phyloP scores from a whole-genome alignment of 2,113 vertebrate species.

The Eretmochelys imbricata region DNA sequence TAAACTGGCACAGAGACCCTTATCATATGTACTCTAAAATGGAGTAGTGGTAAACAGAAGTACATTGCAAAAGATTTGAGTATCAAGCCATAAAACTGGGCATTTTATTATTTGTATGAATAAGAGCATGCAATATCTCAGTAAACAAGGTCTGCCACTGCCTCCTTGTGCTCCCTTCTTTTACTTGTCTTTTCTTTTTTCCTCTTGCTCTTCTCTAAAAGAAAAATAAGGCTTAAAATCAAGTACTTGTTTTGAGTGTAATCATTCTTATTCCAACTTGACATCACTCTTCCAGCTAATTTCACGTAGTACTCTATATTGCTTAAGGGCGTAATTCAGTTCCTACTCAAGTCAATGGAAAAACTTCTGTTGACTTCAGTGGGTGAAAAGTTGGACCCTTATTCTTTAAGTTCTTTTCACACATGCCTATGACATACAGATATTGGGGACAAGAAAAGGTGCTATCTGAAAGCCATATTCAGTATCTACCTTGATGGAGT shows the following conservation, averaged over 20 bases:
- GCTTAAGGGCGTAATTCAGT: background rate
- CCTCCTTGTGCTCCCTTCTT: background rate
- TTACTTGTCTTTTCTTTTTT: background rate
- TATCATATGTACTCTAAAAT: background rate
- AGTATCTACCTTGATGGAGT: constrained; percentile 42
- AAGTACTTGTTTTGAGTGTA: constrained; percentile 35
- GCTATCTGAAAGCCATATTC: constrained; percentile 18
- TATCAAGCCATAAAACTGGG: background rate
- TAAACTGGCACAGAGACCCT: background rate
- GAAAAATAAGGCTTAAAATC: too few species aligned
- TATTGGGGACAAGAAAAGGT: constrained; percentile 35
- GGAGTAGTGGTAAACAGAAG: background rate
- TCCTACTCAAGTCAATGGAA: background rate
- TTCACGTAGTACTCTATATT: constrained; percentile 46
- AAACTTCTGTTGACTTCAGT: constrained; percentile 5
- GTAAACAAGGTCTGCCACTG: background rate
- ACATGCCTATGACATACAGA: constrained; percentile 13
- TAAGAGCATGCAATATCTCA: background rate
- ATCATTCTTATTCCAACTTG: constrained; percentile 40
- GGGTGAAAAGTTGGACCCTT: background rate
- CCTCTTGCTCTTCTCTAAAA: constrained; percentile 19
- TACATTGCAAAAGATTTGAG: background rate
- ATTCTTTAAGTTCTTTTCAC: constrained; percentile 38
- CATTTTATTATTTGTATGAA: background rate
- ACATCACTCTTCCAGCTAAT: constrained; percentile 44